These are phyloP conservation scores for Ibidorhyncha struthersii DNA, from an alignment of 2,113 vertebrate species.

Conservation along the genomic window DNA sequence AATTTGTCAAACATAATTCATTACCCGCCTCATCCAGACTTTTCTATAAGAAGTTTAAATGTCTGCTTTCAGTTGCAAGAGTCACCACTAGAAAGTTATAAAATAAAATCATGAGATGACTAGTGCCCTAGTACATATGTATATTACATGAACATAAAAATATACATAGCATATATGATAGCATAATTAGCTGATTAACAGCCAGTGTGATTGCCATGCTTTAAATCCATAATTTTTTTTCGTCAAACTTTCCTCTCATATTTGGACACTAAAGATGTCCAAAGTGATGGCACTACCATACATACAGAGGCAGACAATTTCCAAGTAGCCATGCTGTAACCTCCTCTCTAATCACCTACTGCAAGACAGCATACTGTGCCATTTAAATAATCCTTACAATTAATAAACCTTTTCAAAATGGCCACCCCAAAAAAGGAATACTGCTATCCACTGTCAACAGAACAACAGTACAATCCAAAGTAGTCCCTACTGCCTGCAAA, in stretches of 20 bases:
- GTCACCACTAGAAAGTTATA: background rate
- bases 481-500: background rate
- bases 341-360: background rate
- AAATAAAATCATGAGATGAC: background rate
- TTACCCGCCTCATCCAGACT: accelerated
- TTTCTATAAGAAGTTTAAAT: background rate
- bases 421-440: background rate
- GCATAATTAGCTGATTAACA: background rate
- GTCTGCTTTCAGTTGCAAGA: background rate
- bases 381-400: background rate
- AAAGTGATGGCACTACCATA: background rate
- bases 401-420: background rate
- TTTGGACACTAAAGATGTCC: background rate
- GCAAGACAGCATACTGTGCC: background rate
- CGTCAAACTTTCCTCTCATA: background rate
- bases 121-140: background rate
- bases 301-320: background rate
- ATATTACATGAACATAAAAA: background rate
- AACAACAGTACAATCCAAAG: background rate
- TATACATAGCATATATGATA: background rate
- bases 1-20: background rate
- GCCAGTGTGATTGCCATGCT: background rate
- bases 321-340: background rate
- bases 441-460: background rate
- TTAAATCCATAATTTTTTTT: background rate